Base-by-base conservation (phyloP, 2,888 invertebrate genomes). In the Noctua janthe region DNA sequence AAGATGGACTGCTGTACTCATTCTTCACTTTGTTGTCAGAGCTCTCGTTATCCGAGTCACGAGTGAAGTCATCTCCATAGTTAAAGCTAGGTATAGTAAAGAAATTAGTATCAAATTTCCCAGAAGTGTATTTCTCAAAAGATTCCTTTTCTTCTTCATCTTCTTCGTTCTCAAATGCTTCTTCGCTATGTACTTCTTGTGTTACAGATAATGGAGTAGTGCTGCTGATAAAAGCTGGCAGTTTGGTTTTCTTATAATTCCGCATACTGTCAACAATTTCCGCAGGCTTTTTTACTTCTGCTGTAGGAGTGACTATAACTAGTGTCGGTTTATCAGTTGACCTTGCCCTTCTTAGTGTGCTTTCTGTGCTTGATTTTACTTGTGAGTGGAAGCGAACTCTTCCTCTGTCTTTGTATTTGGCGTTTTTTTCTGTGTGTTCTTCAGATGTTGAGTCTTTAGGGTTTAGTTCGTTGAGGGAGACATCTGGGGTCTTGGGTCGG, bases 321-420 rank as follows among this genome's bases (percentile, higher is more conserved):
- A 96, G 54, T 56, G 92, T 93, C 15, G 94, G 89, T 73, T 93
- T 84, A 89, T 94, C 94, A 23, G 94, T 93, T 11, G 95, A 90
- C 80, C 89, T 92, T 2, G 89, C 85, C 85, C 94, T 92, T 90
- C 93, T 93, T 54, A 90, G 83, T 72, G 92, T 79, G 80, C 91
- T 94, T 87, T 90, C 93, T 75, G 96, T 95, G 17, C 92, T 94
- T 23, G 95, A 90, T 90, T 94, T 95, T 4, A 87, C 74, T 83
- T 92, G 92, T 20, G 95, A 74, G 59, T 92, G 90, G 76, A 93
- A 97, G 85, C 93, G 92, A 0, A 96, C 93, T 90, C 95, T 96
- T 94, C 97, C 97, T 86, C 97, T 94, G 77, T 95, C 94, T 91
- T 96, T 97, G 84, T 96, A 96, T 93, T 96, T 97, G n/a, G 95